Base-by-base conservation (phyloP, 37 sponge, comb jelly and placozoan genomes). In the Amphimedon queenslandica region DNA sequence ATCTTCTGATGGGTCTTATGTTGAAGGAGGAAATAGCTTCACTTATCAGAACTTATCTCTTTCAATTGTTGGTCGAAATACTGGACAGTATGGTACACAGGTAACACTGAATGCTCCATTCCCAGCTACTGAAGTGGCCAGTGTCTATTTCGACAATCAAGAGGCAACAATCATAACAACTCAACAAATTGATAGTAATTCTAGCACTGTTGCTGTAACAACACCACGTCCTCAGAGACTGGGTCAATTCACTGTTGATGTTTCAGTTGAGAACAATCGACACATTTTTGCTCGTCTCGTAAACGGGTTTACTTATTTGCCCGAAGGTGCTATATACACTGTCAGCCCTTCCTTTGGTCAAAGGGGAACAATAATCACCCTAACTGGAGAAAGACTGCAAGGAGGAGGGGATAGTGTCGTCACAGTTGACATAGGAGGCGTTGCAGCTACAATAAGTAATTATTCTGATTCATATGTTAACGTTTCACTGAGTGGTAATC, bases 61-160 rank as follows among this genome's bases (percentile, higher is more conserved):
- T n/a, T 75, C 77, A 1, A 55, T 91, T 37, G 43, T 58, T 1
- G 71, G 70, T 4, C 53, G 35, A n/a, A 24, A 37, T 28, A 16
- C 11, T 34, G 93, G 93, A 4, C 84, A 84, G 63, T 61, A 67
- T 40, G 93, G 93, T 21, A 92, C 93, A 16, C 2, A 37, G 24
- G 58, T 83, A 0, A 64, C 60, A 23, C 20, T 77, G 1, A 8
- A 37, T 27, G 16, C 72, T 24, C 67, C 74, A 0, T 78, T 86
- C 43, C 32, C 57, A 18, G 63, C 75, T 2, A 41, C 28, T 31
- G 21, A 64, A n/a, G 33, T 5, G 42, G 25, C 63, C 16, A 51
- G 16, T 23, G 85, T 70, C 13, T 57, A 56, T 4, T 39, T 92
- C 6, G 90, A 75, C 20, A 56, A 69, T 30, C 73, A 69, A 28